Conservation (phyloP, 2,113 vertebrate species). For the Albula goreensis region DNA sequence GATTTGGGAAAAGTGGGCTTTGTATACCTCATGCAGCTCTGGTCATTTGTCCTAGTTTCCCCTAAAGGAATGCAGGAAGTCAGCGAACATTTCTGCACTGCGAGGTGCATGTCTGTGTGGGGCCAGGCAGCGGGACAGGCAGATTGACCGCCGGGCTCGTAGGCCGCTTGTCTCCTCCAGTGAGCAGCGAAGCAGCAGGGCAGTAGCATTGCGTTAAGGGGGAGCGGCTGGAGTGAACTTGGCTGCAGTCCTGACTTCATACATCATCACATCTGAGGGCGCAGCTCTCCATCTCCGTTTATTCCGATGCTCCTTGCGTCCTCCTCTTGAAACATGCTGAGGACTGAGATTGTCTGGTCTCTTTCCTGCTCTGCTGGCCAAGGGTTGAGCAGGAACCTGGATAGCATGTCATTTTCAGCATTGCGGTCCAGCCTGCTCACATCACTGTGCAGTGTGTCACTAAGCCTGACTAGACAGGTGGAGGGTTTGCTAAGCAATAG, state of each 20-base stretch:
- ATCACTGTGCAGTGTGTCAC: neutral
- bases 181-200: constrained; percentile 57
- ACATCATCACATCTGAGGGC: constrained; percentile 51
- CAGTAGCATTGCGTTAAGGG: constrained; percentile 63
- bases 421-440: neutral
- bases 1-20: too few relatives aligned
- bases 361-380: neutral
- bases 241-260: constrained; percentile 60
- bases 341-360: neutral
- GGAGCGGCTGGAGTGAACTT: constrained; percentile 55
- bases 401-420: neutral
- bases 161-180: constrained; percentile 34
- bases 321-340: neutral
- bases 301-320: neutral
- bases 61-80: neutral
- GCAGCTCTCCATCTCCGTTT: constrained; percentile 24
- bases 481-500: neutral
- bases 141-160: constrained; percentile 36
- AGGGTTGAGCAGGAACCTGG: neutral
- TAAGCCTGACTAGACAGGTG: neutral
- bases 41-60: neutral
- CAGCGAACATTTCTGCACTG: neutral
- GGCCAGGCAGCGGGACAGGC: neutral
- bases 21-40: too few relatives aligned
- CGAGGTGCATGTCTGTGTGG: neutral